A percentile compares a stretch with the other conserved stretches of the same genome.
These are phyloP conservation scores for Hylaeus volcanicus DNA, from an alignment of 1,140 invertebrate species.

Conservation along the genomic window DNA sequence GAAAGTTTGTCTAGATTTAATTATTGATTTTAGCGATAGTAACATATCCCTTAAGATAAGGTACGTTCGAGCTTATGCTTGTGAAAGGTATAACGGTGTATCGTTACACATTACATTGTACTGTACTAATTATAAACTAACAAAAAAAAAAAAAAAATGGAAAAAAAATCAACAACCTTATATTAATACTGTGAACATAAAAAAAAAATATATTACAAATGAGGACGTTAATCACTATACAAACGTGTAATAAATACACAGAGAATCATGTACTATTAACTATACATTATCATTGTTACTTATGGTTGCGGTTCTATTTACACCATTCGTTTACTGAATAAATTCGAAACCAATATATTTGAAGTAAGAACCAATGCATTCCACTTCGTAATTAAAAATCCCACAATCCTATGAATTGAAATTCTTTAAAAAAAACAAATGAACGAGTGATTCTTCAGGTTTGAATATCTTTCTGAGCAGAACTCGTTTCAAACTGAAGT, in stretches of 20 bases:
- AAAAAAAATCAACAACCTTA: slow-evolving; percentile 11
- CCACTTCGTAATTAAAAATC: slow-evolving; percentile 10
- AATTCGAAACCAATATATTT: slow-evolving; percentile 68
- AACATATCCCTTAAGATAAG: slow-evolving; percentile 49
- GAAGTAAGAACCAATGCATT: slow-evolving; percentile 53
- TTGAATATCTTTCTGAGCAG: background rate
- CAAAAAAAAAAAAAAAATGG: background rate
- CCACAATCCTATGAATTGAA: background rate
- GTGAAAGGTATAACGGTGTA: slow-evolving; percentile 55
- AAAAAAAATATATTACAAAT: slow-evolving; percentile 42
- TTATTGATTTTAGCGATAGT: slow-evolving; percentile 39
- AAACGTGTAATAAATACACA: slow-evolving; percentile 47
- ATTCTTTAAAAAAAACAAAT: background rate
- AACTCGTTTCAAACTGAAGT: background rate
- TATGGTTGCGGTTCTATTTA: slow-evolving; percentile 67
- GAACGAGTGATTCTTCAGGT: background rate
- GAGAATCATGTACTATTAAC: slow-evolving; percentile 58
- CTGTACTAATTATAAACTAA: slow-evolving; percentile 49
- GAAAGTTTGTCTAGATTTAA: slow-evolving; percentile 38
- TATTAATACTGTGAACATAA: slow-evolving; percentile 41
- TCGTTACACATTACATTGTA: slow-evolving; percentile 56
- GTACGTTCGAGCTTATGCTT: slow-evolving; percentile 62
- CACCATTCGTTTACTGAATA: slow-evolving; percentile 67
- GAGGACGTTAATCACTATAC: slow-evolving; percentile 40
- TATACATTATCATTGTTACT: slow-evolving; percentile 69